Evolutionary conservation across 2,113 vertebrate species (phyloP).

Genomic region (Nymphicus hollandicus): DNA sequence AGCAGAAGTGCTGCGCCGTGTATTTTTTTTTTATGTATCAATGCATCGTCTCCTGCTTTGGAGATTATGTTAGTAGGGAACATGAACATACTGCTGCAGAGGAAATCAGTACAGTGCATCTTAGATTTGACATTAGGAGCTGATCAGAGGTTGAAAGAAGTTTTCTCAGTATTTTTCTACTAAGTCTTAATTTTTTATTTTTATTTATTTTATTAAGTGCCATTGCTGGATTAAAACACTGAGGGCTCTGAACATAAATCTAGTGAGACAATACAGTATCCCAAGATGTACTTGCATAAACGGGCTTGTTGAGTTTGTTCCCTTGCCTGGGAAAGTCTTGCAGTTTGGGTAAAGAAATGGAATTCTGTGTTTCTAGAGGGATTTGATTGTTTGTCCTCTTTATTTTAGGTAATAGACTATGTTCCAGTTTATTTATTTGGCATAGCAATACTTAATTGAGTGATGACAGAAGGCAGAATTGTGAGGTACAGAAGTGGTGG

Average conservation of each 20-base stretch:
- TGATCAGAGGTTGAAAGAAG: neutral
- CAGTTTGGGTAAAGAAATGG: neutral
- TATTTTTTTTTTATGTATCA: fast-evolving
- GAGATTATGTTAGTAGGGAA: neutral
- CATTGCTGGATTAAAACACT: neutral
- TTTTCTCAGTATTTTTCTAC: neutral
- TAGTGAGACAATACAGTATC: neutral
- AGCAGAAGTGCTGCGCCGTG: neutral
- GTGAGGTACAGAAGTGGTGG: neutral
- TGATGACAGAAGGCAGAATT: neutral
- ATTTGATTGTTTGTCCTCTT: neutral
- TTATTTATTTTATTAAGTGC: neutral
- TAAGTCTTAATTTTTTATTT: neutral
- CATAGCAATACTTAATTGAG: neutral
- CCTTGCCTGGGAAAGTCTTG: neutral
- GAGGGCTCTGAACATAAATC: neutral
- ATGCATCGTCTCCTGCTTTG: fast-evolving
- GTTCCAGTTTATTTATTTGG: neutral
- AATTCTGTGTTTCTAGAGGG: neutral
- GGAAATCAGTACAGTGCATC: neutral
- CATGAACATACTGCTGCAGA: neutral
- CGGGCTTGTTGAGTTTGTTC: neutral
- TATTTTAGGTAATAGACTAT: neutral
- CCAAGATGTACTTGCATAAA: neutral
- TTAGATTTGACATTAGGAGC: neutral